Evolutionary conservation across 2,888 invertebrate genomes (phyloP), one percentile per base, ranked within the genome.

Genomic region (Noctua janthina): DNA sequence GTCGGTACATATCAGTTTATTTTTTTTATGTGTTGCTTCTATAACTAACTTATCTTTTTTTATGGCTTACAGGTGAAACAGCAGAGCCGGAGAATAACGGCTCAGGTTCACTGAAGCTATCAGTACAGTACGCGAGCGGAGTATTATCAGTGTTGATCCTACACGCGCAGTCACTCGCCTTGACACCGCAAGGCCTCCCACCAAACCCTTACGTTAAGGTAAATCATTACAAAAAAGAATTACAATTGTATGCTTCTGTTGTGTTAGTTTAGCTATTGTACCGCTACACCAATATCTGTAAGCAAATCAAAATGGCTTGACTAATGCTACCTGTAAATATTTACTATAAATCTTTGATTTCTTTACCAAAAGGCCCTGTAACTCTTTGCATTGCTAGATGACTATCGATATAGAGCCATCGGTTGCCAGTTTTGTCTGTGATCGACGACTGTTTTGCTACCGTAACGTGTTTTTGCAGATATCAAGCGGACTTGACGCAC

Each of bases 161-260:
- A 93, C 99, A 99, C 96, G 99, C 99, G 11, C 98, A 99, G 93
- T 99, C 99, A 87, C 97, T 99, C 85, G 98, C 98, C 0, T 96
- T 98, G 93, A 97, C 98, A 73, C 97, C 98, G 17, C 98, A 98
- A 90, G 98, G 98, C 13, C 98, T 99, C 92, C 99, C 99, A 92
- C 99, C 99, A 17, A 98, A 98, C 88, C 98, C 99, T 13, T 99
- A 99, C 92, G 99, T 99, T 79, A 99, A 99, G 97, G 98, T 98
- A 75, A 83, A 7, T 35, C 3, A 62, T 20, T 43, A 62, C 10
- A 3, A n/a, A 59, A 13, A n/a, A 29, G 13, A 59, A n/a, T 0
- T 54, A 54, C 1, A 54, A 23, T 56, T 56, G 56, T 4, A 56
- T 56, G 23, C 23, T 56, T 23, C 23, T 56, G 23, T 56, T 1